These are phyloP conservation scores for Ceryle rudis DNA, from an alignment of 2,797 vertebrate genomes.

Conservation along the genomic window DNA sequence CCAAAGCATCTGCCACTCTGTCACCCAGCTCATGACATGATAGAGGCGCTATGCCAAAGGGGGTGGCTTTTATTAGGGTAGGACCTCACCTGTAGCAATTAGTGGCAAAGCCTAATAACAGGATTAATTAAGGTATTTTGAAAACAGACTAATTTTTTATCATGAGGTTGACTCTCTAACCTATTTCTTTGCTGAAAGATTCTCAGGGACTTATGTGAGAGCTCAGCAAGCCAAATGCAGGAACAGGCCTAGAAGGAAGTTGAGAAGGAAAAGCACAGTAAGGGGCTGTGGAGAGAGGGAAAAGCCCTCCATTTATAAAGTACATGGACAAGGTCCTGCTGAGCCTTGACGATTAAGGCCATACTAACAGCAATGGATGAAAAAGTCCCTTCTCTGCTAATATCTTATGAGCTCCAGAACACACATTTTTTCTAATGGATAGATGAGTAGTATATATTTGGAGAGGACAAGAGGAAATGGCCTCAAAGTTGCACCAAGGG, in stretches of 20 bases:
- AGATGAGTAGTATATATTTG: background rate
- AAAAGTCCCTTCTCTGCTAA: background rate
- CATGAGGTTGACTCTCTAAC: background rate
- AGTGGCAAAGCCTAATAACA: constrained; percentile 1
- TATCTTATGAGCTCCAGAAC: background rate
- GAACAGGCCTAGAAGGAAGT: background rate
- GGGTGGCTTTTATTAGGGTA: background rate
- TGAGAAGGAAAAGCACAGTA: background rate
- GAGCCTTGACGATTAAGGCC: background rate
- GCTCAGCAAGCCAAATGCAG: background rate
- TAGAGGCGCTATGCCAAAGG: background rate
- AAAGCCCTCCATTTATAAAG: background rate
- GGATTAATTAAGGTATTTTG: constrained; percentile 30
- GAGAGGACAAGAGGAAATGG: no score
- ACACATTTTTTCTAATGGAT: background rate
- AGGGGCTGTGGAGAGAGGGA: background rate
- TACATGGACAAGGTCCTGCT: background rate
- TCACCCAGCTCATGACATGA: accelerated
- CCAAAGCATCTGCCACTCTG: accelerated
- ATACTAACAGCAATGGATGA: background rate
- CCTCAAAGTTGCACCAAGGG: no score
- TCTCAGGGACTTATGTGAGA: background rate
- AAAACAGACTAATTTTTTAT: background rate
- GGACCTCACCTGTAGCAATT: background rate
- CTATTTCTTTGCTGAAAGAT: background rate